phyloP scores from a whole-genome alignment of 2,888 invertebrate genomes.

The Troides oblongomaculatus region DNA sequence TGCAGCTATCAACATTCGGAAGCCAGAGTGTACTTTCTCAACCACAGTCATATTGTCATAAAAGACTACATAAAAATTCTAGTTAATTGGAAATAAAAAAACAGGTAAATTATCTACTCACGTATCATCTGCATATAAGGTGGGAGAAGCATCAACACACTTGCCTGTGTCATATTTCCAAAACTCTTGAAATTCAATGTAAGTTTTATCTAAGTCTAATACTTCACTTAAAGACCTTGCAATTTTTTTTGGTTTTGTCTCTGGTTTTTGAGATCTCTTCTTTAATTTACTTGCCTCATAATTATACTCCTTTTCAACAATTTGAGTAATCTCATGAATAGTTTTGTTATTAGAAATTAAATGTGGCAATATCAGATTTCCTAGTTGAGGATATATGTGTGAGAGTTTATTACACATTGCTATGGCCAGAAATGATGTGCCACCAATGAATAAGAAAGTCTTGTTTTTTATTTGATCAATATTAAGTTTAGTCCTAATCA shows the following conservation, averaged over 20 bases:
- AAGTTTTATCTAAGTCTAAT: conserved; percentile 30
- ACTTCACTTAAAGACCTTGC: conserved; percentile 36
- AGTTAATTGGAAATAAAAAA: not conserved
- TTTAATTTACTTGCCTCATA: conserved; percentile 41
- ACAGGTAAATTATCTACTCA: conserved; percentile 48
- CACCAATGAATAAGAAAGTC: conserved; percentile 83
- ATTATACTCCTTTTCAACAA: conserved; percentile 51
- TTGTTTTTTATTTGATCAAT: conserved; percentile 61
- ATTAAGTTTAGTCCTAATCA: conserved; percentile 45
- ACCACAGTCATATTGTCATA: too few relatives aligned
- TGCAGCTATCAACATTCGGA: too few relatives aligned
- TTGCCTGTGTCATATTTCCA: conserved; percentile 85
- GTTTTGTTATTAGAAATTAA: conserved; percentile 72
- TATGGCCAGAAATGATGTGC: conserved; percentile 85
- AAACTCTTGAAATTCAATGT: conserved; percentile 62
- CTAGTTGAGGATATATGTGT: conserved; percentile 55
- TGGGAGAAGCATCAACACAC: conserved; percentile 91
- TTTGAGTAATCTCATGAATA: conserved; percentile 57
- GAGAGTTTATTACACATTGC: conserved; percentile 82
- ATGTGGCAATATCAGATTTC: conserved; percentile 75
- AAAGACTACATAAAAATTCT: not conserved
- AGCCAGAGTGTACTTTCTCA: too few relatives aligned
- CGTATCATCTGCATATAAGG: conserved; percentile 69
- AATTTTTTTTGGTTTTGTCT: conserved; percentile 34
- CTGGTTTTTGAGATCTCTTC: conserved; percentile 46